Conservation (phyloP, 2,113 vertebrate genomes). For the Ginglymostoma cirratum region DNA sequence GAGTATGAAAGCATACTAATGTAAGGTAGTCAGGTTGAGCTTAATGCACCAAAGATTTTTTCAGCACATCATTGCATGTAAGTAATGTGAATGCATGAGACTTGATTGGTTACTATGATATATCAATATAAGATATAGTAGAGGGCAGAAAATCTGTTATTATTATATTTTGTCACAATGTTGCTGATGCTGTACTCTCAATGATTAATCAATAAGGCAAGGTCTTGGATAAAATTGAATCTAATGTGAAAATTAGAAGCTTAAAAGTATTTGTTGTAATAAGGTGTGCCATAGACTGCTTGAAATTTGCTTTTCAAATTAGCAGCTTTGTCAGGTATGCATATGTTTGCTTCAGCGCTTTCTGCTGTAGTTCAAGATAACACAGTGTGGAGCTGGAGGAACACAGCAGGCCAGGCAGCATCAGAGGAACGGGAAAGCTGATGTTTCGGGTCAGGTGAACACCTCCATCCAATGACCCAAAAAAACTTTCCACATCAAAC, state of each 20-base stretch:
- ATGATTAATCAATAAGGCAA: neutral
- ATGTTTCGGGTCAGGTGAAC: no score
- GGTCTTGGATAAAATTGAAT: neutral
- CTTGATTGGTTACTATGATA: neutral
- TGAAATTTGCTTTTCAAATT: neutral
- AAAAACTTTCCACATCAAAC: no score
- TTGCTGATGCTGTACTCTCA: neutral
- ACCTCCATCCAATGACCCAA: no score
- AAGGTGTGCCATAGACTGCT: neutral
- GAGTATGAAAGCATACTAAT: neutral
- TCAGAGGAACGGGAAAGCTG: no score
- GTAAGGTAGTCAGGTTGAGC: neutral
- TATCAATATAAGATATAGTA: neutral
- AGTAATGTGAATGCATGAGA: neutral
- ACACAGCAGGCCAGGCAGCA: no score
- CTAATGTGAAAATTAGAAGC: neutral
- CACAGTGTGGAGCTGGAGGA: no score
- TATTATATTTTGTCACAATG: neutral
- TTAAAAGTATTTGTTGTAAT: neutral
- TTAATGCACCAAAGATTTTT: neutral
- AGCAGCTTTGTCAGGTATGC: no score
- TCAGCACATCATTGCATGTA: neutral
- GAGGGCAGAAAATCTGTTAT: neutral
- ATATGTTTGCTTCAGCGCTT: neutral
- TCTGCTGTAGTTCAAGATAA: neutral